Conservation (phyloP, 2,888 invertebrate species). For the Chymomyza caudatula region DNA sequence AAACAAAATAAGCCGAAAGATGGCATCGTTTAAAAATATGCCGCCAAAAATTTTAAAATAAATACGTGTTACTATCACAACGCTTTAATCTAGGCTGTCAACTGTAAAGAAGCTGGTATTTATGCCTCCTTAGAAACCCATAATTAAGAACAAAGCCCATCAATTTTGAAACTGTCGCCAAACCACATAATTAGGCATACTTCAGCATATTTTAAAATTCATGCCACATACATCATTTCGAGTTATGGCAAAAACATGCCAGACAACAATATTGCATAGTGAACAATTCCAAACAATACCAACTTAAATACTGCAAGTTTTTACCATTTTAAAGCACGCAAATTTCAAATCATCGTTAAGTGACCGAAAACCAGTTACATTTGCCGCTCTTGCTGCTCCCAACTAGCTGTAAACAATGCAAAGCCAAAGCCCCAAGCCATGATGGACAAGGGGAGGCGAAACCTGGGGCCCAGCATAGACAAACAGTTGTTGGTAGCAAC, state of each 20-base stretch:
- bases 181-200: background rate
- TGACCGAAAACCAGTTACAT: slow-evolving; percentile 29
- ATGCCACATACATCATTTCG: background rate
- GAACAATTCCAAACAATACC: background rate
- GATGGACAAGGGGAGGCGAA: too few species aligned
- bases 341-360: slow-evolving; percentile 49
- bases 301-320: slow-evolving; percentile 8
- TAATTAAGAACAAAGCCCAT: background rate
- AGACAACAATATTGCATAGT: background rate
- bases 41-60: background rate
- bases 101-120: background rate
- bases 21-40: background rate
- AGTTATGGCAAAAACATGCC: background rate
- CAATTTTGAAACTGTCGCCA: background rate
- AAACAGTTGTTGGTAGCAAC: too few species aligned
- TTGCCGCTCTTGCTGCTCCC: background rate
- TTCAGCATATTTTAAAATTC: slow-evolving; percentile 9
- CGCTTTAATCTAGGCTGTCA: background rate
- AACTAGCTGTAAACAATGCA: slow-evolving; percentile 33
- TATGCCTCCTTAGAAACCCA: background rate
- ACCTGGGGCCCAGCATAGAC: too few species aligned
- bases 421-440: slow-evolving; percentile 4
- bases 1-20: background rate
- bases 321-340: slow-evolving; percentile 47
- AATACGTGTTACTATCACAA: background rate